A percentile compares a stretch with the other conserved stretches of the same genome.
Conservation (phyloP, 2,888 invertebrate species). For the Gonocerus acuteangulatus region DNA sequence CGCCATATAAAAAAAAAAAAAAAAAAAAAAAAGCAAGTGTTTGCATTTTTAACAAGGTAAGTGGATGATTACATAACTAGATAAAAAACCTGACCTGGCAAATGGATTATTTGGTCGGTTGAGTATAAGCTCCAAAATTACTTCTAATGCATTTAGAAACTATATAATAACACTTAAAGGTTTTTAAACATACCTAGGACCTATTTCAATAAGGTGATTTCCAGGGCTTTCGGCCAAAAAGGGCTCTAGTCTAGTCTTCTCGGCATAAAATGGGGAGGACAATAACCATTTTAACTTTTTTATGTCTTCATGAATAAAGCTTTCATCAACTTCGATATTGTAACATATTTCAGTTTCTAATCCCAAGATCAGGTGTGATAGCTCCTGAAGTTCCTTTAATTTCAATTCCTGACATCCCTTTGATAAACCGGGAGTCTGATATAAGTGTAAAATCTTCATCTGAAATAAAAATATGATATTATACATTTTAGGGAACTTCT, state of each 20-base stretch:
- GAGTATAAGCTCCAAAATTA: no score
- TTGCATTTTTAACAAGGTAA: no score
- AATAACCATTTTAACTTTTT: conserved; percentile 70
- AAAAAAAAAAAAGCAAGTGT: no score
- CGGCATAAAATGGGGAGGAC: conserved; percentile 58
- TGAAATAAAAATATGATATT: conserved; percentile 10
- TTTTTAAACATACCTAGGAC: conserved; percentile 59
- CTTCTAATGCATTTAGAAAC: no score
- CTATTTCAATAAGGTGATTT: conserved; percentile 68
- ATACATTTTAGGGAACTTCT: background rate
- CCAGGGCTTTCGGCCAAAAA: conserved; percentile 46
- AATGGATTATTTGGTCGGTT: no score
- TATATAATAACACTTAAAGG: conserved; percentile 27
- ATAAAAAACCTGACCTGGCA: no score
- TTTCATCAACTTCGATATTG: conserved; percentile 58
- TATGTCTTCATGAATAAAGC: conserved; percentile 54
- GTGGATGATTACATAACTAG: no score
- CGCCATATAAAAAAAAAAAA: no score
- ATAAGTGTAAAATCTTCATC: conserved; percentile 37
- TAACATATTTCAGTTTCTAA: conserved; percentile 71
- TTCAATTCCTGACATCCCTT: conserved; percentile 39
- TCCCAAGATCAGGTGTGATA: conserved; percentile 43
- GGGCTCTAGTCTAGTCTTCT: conserved; percentile 51
- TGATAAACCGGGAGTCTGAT: conserved; percentile 41
- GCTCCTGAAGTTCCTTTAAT: conserved; percentile 37